phyloP scores from a whole-genome alignment of 2,888 invertebrate genomes.

The Empis stercorea region DNA sequence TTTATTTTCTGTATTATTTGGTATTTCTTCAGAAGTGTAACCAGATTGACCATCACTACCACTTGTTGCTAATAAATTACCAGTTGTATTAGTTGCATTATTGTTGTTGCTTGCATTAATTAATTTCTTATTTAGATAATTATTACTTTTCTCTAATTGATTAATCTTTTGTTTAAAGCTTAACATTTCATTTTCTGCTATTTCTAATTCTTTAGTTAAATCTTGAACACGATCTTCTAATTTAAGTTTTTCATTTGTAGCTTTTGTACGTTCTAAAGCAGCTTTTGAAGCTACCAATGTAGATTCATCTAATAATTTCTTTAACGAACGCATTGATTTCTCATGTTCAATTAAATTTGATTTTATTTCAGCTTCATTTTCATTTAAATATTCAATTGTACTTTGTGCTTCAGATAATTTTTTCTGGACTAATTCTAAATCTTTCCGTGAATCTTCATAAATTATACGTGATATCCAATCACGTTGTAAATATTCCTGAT shows the following conservation, averaged over 20 bases:
- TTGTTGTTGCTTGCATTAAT: slow-evolving; percentile 17
- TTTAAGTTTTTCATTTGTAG: slow-evolving; percentile 54
- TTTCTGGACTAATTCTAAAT: slow-evolving; percentile 36
- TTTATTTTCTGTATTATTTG: slow-evolving; percentile 5
- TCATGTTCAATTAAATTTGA: slow-evolving; percentile 31
- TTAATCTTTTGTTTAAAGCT: slow-evolving; percentile 17
- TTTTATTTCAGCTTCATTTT: slow-evolving; percentile 36
- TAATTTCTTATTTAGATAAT: slow-evolving; percentile 30
- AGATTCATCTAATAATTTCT: slow-evolving; percentile 55
- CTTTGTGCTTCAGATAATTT: slow-evolving; percentile 37
- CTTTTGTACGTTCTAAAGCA: slow-evolving; percentile 57
- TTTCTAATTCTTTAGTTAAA: slow-evolving; percentile 18
- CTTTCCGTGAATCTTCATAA: slow-evolving; percentile 39
- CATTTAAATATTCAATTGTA: slow-evolving; percentile 29
- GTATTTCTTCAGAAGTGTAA: slow-evolving; percentile 38
- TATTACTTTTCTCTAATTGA: slow-evolving; percentile 23
- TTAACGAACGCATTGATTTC: slow-evolving; percentile 44
- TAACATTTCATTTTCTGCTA: slow-evolving; percentile 25
- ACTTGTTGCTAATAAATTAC: background rate
- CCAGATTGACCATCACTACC: slow-evolving; percentile 33
- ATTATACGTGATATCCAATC: slow-evolving; percentile 45
- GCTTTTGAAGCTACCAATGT: slow-evolving; percentile 62
- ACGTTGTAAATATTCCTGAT: slow-evolving; percentile 40
- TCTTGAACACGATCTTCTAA: slow-evolving; percentile 40
- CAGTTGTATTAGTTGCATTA: too few species aligned